Conservation (phyloP, 2,113 vertebrate species). For the Neolamprologus hecqui region DNA sequence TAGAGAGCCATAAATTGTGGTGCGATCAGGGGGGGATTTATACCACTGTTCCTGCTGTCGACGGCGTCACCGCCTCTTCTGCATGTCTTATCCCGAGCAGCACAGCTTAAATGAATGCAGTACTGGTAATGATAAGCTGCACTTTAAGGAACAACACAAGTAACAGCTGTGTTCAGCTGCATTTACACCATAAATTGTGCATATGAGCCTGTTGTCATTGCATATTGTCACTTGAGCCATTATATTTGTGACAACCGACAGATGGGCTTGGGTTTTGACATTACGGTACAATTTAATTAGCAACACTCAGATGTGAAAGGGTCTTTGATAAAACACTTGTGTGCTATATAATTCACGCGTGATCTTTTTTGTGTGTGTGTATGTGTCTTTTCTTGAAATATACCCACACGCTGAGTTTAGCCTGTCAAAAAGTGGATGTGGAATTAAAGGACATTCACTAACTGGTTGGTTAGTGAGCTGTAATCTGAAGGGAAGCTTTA, state of each 20-base stretch:
- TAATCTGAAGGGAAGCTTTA: neutral
- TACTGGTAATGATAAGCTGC: neutral
- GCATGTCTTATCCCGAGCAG: neutral
- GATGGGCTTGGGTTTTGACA: neutral
- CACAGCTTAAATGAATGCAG: neutral
- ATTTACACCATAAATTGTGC: neutral
- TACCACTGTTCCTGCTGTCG: neutral
- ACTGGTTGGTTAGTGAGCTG: neutral
- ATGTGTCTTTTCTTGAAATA: neutral
- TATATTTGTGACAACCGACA: neutral
- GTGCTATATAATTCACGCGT: neutral
- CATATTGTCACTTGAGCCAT: neutral
- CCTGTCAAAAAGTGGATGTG: neutral
- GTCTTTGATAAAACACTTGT: neutral
- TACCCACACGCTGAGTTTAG: neutral
- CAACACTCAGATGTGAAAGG: neutral
- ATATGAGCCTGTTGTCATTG: neutral
- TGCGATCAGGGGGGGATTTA: slow-evolving; percentile 19
- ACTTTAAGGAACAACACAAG: neutral
- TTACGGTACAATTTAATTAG: neutral
- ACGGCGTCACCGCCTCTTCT: neutral
- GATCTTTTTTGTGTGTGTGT: neutral
- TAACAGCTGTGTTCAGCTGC: neutral
- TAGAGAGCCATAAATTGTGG: slow-evolving; percentile 35
- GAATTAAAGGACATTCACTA: neutral